Evolutionary conservation across 2,113 vertebrate genomes (phyloP).

Genomic region (Notechis scutatus): DNA sequence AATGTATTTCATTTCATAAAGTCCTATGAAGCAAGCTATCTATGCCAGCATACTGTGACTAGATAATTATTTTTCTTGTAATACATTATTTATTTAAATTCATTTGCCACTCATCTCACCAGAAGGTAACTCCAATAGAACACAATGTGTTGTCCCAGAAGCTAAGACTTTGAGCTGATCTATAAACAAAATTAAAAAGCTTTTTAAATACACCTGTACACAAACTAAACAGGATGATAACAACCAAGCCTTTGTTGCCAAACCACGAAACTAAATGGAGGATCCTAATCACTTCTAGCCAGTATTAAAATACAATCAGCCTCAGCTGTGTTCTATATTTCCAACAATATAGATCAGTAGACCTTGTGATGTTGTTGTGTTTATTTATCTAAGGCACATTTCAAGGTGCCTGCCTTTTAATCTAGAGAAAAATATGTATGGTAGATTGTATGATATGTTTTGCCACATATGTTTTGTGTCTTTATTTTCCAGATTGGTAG

Average conservation of each 20-base stretch:
- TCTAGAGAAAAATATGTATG: background rate
- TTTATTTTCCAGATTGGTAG: background rate
- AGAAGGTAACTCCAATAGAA: background rate
- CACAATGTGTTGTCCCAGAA: background rate
- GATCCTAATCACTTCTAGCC: background rate
- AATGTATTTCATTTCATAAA: background rate
- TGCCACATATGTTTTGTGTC: background rate
- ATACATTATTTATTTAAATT: background rate
- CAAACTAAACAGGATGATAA: background rate
- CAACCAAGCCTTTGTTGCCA: background rate
- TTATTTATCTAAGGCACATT: background rate
- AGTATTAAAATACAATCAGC: background rate
- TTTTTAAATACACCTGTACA: background rate
- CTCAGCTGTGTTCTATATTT: background rate
- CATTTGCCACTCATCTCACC: background rate
- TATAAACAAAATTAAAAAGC: background rate
- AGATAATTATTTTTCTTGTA: no score
- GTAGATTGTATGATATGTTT: background rate
- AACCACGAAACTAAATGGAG: background rate
- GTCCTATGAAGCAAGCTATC: background rate
- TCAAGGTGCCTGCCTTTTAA: background rate
- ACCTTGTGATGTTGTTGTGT: background rate
- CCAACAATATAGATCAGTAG: background rate
- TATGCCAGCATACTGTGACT: background rate
- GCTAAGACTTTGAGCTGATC: background rate